phyloP scores from a whole-genome alignment of 1,140 invertebrate genomes.

The Episyrphus balteatus region DNA sequence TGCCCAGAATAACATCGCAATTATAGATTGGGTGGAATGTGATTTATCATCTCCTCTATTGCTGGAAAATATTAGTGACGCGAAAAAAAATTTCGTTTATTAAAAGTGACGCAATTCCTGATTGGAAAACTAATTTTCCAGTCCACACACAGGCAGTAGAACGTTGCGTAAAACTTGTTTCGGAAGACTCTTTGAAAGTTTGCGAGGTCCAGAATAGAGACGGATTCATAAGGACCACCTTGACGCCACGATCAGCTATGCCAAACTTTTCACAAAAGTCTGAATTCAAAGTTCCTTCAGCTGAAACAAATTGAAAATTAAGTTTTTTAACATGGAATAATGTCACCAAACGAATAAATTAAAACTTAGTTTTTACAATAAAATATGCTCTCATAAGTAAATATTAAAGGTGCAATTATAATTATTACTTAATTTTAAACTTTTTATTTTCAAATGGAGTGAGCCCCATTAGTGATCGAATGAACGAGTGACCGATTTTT shows the following conservation, averaged over 20 bases:
- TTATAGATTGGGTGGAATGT: background rate
- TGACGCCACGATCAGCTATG: background rate
- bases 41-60: background rate
- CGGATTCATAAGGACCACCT: background rate
- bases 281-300: background rate
- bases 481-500: too few species aligned
- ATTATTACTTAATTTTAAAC: too few species aligned
- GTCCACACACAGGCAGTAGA: conserved; percentile 19
- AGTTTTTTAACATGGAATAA: too few species aligned
- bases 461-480: too few species aligned
- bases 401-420: too few species aligned
- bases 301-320: too few species aligned
- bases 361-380: too few species aligned
- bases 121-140: background rate
- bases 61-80: background rate
- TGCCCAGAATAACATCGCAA: background rate
- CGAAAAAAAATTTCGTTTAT: background rate
- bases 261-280: background rate
- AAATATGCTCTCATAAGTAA: too few species aligned
- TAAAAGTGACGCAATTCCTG: background rate
- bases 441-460: too few species aligned
- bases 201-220: background rate
- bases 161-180: conserved; percentile 18
- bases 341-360: too few species aligned
- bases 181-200: conserved; percentile 7